These are phyloP conservation scores for Paralichthys olivaceus DNA, from an alignment of 2,113 vertebrate genomes.

Conservation along the genomic window DNA sequence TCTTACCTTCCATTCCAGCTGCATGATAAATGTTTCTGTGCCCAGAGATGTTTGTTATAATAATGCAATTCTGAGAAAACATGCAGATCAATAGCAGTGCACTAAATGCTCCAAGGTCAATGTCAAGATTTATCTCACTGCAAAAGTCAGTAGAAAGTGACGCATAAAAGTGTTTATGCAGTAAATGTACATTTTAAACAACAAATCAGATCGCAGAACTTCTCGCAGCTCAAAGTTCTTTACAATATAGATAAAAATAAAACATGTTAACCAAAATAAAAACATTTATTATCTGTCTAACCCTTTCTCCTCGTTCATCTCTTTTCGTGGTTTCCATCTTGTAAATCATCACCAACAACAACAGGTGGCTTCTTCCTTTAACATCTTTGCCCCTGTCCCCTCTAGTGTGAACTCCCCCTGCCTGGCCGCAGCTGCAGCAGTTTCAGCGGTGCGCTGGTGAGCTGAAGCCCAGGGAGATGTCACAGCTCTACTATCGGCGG, in stretches of 20 bases:
- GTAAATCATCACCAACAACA: neutral
- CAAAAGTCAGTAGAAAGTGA: neutral
- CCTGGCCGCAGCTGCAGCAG: slow-evolving; percentile 63
- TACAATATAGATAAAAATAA: too few species aligned
- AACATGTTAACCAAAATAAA: too few species aligned
- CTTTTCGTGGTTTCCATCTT: too few species aligned
- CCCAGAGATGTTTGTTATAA: neutral
- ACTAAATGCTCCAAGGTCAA: neutral
- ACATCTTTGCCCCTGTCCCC: slow-evolving; percentile 42
- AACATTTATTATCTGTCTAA: too few species aligned
- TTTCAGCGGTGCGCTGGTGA: slow-evolving; percentile 39
- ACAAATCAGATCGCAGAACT: too few species aligned
- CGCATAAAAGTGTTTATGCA: neutral
- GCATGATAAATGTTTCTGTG: neutral
- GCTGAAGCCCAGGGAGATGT: slow-evolving; percentile 84
- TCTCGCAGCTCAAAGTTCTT: too few species aligned
- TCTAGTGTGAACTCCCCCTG: slow-evolving; percentile 81
- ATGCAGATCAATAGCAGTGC: too few species aligned
- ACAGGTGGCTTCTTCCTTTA: neutral
- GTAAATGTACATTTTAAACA: neutral
- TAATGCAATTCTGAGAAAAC: too few species aligned
- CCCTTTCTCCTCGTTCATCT: neutral
- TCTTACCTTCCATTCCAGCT: neutral
- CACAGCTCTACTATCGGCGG: slow-evolving; percentile 96
- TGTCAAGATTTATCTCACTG: neutral